These are phyloP conservation scores for Dicyrtomina minuta DNA, from an alignment of 2,888 invertebrate species.

Conservation along the genomic window DNA sequence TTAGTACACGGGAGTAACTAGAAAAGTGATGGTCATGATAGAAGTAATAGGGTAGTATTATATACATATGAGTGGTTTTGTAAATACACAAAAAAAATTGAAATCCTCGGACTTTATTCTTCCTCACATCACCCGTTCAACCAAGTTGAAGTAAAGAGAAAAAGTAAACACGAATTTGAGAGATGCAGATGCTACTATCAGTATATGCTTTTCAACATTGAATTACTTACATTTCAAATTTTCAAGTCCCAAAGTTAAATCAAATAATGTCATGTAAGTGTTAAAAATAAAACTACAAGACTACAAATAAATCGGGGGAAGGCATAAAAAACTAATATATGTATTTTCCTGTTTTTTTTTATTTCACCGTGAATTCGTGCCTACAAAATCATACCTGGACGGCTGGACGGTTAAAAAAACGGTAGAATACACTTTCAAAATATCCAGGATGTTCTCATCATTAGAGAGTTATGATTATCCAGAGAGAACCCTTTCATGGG, in stretches of 20 bases:
- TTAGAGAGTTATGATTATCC: no score
- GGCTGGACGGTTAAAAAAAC: neutral
- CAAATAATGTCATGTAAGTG: constrained; percentile 26
- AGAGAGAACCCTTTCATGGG: neutral
- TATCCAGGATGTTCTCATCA: no score
- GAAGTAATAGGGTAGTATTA: no score
- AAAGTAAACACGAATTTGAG: constrained; percentile 3
- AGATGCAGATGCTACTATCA: neutral
- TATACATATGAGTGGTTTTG: no score
- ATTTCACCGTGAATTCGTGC: neutral
- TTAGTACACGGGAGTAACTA: no score
- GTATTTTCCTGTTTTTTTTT: no score
- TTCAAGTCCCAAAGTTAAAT: constrained; percentile 9
- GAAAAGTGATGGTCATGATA: no score
- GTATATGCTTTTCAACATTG: neutral
- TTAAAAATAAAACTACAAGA: no score
- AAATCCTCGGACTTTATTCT: constrained; percentile 24
- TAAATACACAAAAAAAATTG: neutral
- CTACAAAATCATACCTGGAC: neutral
- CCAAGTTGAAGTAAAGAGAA: neutral
- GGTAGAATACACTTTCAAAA: no score
- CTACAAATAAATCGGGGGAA: no score
- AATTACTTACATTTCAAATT: neutral
- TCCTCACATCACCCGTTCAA: constrained; percentile 15
- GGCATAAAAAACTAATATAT: neutral